phyloP scores from a whole-genome alignment of 2,888 invertebrate genomes.

The Cloeon dipterum region DNA sequence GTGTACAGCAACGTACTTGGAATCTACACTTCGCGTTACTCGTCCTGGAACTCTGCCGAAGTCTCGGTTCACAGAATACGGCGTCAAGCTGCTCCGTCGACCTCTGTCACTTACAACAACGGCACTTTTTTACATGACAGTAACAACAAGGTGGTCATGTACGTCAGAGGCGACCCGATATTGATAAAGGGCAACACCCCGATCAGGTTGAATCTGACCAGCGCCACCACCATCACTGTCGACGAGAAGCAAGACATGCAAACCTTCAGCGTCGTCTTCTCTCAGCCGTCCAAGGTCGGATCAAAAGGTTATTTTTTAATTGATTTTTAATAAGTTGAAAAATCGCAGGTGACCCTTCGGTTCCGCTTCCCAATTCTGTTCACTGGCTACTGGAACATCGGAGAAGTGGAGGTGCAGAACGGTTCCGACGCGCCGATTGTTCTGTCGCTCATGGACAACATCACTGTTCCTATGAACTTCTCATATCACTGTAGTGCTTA shows the following conservation, averaged over 20 bases:
- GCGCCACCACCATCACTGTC: background rate
- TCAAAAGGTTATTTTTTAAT: background rate
- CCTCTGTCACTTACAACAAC: background rate
- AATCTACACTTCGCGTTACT: conserved; percentile 30
- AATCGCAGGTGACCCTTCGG: background rate
- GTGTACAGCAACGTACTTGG: conserved; percentile 23
- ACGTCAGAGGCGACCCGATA: background rate
- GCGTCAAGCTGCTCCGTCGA: background rate
- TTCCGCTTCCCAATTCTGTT: background rate
- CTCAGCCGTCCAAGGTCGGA: background rate
- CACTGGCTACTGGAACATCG: conserved; percentile 8
- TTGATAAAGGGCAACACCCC: background rate
- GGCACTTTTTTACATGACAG: background rate
- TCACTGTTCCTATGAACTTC: conserved; percentile 10
- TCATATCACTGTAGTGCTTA: conserved; percentile 13
- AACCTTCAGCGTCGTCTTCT: background rate
- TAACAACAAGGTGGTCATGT: background rate
- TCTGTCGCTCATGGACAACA: conserved; percentile 5
- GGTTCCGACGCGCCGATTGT: background rate
- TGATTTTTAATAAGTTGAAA: background rate
- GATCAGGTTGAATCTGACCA: background rate
- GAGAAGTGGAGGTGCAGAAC: conserved; percentile 1
- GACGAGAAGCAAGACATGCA: background rate
- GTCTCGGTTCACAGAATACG: conserved; percentile 4
- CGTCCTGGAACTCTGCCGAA: conserved; percentile 23